Evolutionary conservation across 2,888 invertebrate genomes (phyloP).

Genomic region (Mechanitis mazaeus): DNA sequence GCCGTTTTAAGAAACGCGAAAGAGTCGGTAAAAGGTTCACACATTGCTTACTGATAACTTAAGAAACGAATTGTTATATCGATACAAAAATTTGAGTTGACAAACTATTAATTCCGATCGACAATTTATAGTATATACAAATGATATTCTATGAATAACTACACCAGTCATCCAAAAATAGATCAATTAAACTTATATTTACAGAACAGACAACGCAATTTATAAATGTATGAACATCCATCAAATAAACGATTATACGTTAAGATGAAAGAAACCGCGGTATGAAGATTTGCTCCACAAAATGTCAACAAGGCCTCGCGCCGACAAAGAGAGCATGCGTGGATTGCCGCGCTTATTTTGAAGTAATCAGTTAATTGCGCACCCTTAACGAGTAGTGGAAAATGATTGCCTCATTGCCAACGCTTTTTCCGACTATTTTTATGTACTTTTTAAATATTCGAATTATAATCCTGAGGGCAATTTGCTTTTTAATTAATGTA

Average conservation of each 20-base stretch:
- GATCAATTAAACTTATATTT: constrained; percentile 26
- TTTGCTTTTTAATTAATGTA: not conserved
- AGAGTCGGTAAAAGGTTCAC: too few species aligned
- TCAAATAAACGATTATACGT: constrained; percentile 62
- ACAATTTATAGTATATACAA: too few species aligned
- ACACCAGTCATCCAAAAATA: not conserved
- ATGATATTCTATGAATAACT: too few species aligned
- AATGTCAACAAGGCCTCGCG: constrained; percentile 63
- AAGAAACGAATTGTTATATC: too few species aligned
- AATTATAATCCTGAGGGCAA: constrained; percentile 1
- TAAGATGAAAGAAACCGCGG: constrained; percentile 67
- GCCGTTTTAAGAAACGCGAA: too few species aligned
- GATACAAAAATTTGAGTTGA: too few species aligned
- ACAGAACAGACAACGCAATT: constrained; percentile 28
- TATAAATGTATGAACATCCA: constrained; percentile 34
- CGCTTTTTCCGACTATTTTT: constrained; percentile 28
- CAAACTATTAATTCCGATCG: too few species aligned
- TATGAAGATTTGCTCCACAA: constrained; percentile 73
- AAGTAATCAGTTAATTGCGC: constrained; percentile 65
- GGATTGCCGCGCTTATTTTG: constrained; percentile 57
- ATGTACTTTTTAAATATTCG: constrained; percentile 21
- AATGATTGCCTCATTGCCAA: constrained; percentile 32
- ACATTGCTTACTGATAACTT: too few species aligned
- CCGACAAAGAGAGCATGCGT: constrained; percentile 65
- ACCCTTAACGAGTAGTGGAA: constrained; percentile 48